These are phyloP conservation scores for Teleiodes luculella DNA, from an alignment of 2,888 invertebrate genomes.

Conservation along the genomic window DNA sequence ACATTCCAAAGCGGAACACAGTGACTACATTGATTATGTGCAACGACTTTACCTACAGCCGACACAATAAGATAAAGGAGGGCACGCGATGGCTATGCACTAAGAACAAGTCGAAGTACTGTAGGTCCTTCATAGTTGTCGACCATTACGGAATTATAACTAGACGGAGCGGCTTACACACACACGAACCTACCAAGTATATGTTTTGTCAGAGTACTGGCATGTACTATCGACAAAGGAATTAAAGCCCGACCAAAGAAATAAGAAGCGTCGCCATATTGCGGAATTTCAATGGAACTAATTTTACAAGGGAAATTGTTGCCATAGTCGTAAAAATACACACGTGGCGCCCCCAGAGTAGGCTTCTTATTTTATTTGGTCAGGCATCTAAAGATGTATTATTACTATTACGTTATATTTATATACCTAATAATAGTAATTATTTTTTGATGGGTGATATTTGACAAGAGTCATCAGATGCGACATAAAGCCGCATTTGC, in stretches of 20 bases:
- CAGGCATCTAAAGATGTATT: background rate
- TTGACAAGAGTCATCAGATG: no score
- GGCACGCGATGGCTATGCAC: slow-evolving; percentile 27
- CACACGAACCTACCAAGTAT: slow-evolving; percentile 1
- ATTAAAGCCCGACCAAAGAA: no score
- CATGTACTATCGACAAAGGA: background rate
- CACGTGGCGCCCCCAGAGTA: no score
- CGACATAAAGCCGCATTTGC: no score
- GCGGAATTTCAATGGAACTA: no score
- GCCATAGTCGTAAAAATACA: no score
- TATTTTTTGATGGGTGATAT: no score
- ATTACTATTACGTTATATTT: no score
- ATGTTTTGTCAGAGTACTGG: background rate
- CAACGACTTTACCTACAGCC: slow-evolving; percentile 9
- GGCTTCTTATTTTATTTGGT: no score
- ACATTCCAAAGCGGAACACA: background rate
- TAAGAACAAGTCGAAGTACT: slow-evolving; percentile 23
- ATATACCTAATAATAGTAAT: no score
- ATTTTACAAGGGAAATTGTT: no score
- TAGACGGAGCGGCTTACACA: background rate
- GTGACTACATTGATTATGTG: background rate
- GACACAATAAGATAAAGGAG: slow-evolving; percentile 19
- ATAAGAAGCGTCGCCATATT: no score
- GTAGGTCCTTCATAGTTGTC: slow-evolving; percentile 22
- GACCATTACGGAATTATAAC: slow-evolving; percentile 14